Conservation (phyloP, 2,888 invertebrate genomes). For the Gandaritis pyraliata region DNA sequence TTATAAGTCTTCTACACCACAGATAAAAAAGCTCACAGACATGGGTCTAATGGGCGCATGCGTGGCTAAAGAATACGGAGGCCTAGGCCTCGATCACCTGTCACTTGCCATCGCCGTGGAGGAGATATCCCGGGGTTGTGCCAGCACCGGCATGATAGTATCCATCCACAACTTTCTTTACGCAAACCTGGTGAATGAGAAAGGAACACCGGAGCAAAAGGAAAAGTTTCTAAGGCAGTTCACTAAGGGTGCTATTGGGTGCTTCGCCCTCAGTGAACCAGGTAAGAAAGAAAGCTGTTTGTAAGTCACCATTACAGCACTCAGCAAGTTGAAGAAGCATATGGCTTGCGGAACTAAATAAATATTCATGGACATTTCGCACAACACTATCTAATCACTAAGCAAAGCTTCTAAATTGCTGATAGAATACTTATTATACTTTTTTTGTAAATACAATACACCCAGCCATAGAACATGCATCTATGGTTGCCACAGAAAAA, state of each 20-base stretch:
- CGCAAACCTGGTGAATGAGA: slow-evolving; percentile 87
- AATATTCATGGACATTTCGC: too few species aligned
- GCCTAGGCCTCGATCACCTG: slow-evolving; percentile 87
- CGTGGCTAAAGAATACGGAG: slow-evolving; percentile 87
- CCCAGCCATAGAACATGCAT: too few species aligned
- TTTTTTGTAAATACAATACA: too few species aligned
- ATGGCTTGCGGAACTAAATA: too few species aligned
- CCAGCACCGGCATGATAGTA: slow-evolving; percentile 89
- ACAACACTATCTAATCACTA: too few species aligned
- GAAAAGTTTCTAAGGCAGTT: slow-evolving; percentile 86
- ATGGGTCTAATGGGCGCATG: slow-evolving; percentile 89
- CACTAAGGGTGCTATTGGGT: slow-evolving; percentile 87
- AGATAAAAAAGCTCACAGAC: slow-evolving; percentile 88
- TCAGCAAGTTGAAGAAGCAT: too few species aligned
- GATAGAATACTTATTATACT: too few species aligned
- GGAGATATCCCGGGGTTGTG: slow-evolving; percentile 91
- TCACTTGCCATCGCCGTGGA: slow-evolving; percentile 90
- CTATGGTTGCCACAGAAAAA: too few species aligned
- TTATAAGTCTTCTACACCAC: slow-evolving; percentile 8
- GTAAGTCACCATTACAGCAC: too few species aligned
- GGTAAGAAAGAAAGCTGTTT: too few species aligned
- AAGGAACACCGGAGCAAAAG: slow-evolving; percentile 87
- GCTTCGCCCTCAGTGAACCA: slow-evolving; percentile 92
- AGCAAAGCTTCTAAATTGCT: too few species aligned
- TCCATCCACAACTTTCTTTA: slow-evolving; percentile 92